Conservation (phyloP, 2,888 invertebrate species). For the Cheilosia pagana region DNA sequence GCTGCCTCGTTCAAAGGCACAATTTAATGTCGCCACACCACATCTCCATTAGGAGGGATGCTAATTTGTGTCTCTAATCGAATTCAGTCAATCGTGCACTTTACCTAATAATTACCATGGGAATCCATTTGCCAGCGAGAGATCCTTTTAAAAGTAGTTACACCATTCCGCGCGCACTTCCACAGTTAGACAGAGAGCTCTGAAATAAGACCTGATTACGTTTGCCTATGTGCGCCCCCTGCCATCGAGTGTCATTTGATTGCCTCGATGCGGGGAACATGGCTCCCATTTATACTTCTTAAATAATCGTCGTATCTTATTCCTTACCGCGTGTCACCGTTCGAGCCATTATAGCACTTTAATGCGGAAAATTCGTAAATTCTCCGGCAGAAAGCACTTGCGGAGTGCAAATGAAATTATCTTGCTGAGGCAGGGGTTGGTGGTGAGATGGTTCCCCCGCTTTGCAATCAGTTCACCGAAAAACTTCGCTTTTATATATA, state of each 20-base stretch:
- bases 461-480: slow-evolving; percentile 15
- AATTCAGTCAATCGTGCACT: slow-evolving; percentile 59
- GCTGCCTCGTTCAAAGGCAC: neutral
- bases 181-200: neutral
- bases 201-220: neutral
- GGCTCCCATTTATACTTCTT: slow-evolving; percentile 7
- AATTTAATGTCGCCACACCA: neutral
- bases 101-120: slow-evolving; percentile 42
- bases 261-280: slow-evolving; percentile 6
- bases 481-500: slow-evolving; percentile 18
- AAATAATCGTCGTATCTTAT: slow-evolving; percentile 19
- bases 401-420: slow-evolving; percentile 53
- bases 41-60: neutral
- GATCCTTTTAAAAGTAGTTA: slow-evolving; percentile 18
- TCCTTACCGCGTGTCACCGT: neutral
- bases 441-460: neutral
- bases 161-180: neutral
- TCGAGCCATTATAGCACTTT: slow-evolving; percentile 44
- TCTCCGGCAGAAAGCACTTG: slow-evolving; percentile 40
- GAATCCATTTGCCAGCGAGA: slow-evolving; percentile 36
- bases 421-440: neutral
- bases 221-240: slow-evolving; percentile 4
- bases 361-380: slow-evolving; percentile 45
- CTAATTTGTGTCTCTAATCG: slow-evolving; percentile 32
- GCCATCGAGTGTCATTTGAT: slow-evolving; percentile 32